Evolutionary conservation across 2,797 vertebrate species (phyloP), one percentile per base, ranked within the genome.

Genomic region (Clarias laeviceps): DNA sequence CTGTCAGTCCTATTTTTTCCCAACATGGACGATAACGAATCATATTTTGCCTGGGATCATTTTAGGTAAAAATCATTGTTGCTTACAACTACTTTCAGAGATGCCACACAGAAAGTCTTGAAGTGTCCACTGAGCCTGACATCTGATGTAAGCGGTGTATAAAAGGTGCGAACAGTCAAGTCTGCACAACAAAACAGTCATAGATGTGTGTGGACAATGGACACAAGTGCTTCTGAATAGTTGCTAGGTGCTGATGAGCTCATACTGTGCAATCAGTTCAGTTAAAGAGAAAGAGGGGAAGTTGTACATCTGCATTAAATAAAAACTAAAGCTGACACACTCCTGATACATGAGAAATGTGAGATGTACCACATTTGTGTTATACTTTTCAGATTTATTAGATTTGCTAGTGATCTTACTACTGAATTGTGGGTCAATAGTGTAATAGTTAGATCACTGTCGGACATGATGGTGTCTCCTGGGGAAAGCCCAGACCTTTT

Each of bases 181-280:
- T 92, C 90, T 91, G 90, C 93, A 94, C 90, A 89, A 95, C 93
- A 94, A 94, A 93, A 91, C 90, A 88, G 68, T 50, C 24, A 77
- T 85, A 65, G 80, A 59, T 84, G 82, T 89, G 84, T 84, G 86
- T 82, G 83, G 88, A 92, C 83, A 78, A 91, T 59, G 84, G 80
- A 89, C 86, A 84, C 84, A 88, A 91, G 90, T 86, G 88, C 74
- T 20, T 82, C 66, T 86, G 61, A 89, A 90, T 80, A 85, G 85
- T 59, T n/a, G 45, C 84, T 86, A 83, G 85, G 85, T 83, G 32
- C 32, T 85, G 73, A 87, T 87, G 78, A 87, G 79, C 81, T 59
- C 85, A 86, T 83, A 85, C 80, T 88, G 86, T 88, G 86, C 70
- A 66, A 78, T 83, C 82, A 84, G 78, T 57, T 85, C 62, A 85